phyloP scores from a whole-genome alignment of 2,888 invertebrate genomes.

The Platynereis dumerilii region DNA sequence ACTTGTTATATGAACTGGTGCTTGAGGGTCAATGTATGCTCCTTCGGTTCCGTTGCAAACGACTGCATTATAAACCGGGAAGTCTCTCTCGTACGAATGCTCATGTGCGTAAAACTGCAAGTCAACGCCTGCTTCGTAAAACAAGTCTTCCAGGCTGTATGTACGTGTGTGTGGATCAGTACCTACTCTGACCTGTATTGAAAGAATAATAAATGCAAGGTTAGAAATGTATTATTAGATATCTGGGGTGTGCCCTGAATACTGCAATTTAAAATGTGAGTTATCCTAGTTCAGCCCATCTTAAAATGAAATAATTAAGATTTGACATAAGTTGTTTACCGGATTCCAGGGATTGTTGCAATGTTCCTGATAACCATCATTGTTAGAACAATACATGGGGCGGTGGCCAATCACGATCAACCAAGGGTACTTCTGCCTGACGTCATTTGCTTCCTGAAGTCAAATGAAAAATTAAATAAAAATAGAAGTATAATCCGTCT shows the following conservation, averaged over 20 bases:
- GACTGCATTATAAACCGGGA: constrained; percentile 32
- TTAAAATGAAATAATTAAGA: too few species aligned
- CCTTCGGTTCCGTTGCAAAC: constrained; percentile 18
- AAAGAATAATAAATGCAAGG: neutral
- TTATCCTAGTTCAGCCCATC: too few species aligned
- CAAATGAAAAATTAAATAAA: too few species aligned
- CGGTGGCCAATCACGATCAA: constrained; percentile 83
- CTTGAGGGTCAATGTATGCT: constrained; percentile 32
- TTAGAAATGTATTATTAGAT: too few species aligned
- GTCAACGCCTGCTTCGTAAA: constrained; percentile 33
- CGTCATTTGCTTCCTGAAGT: constrained; percentile 58
- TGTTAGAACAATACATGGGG: constrained; percentile 80
- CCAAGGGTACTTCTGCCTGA: constrained; percentile 78
- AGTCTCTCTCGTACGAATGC: constrained; percentile 36
- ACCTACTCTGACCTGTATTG: constrained; percentile 3
- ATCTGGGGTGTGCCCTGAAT: too few species aligned
- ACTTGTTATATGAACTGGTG: constrained; percentile 34
- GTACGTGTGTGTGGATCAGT: neutral
- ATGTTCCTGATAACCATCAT: constrained; percentile 69
- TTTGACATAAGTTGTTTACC: too few species aligned
- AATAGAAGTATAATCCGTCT: too few species aligned
- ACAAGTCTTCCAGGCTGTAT: constrained; percentile 34
- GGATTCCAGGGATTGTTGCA: constrained; percentile 66
- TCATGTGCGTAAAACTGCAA: constrained; percentile 36
- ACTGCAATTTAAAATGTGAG: too few species aligned